phyloP scores from a whole-genome alignment of 2,113 vertebrate species.

The Megaceryle torquata region DNA sequence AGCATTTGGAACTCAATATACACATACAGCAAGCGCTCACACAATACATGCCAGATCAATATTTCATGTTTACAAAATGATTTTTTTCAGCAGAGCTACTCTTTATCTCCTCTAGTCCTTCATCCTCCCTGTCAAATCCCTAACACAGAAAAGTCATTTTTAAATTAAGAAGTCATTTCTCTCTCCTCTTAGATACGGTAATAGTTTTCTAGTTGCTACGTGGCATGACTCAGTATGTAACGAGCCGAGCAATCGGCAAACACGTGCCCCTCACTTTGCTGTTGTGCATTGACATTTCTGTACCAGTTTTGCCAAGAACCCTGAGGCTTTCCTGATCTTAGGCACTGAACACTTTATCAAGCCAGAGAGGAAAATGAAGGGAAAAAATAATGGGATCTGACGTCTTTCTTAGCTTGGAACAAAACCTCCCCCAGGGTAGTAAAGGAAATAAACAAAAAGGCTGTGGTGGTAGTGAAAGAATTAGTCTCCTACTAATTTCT shows the following conservation, averaged over 20 bases:
- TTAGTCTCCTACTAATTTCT: background rate
- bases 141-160: conserved; percentile 38
- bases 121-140: conserved; percentile 37
- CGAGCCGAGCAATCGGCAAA: background rate
- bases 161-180: conserved; percentile 62
- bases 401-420: background rate
- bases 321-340: background rate
- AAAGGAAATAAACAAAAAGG: background rate
- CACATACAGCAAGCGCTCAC: background rate
- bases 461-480: background rate
- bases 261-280: background rate
- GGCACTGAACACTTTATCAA: conserved; percentile 2
- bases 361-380: background rate
- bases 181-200: conserved; percentile 15
- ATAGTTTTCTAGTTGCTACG: conserved; percentile 1
- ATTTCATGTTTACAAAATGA: conserved; percentile 58
- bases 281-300: background rate
- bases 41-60: conserved; percentile 47
- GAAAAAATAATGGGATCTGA: background rate
- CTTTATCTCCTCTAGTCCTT: conserved; percentile 44
- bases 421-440: background rate
- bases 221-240: background rate
- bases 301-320: background rate
- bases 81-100: background rate
- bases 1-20: conserved; percentile 7